Evolutionary conservation across 2,113 vertebrate species (phyloP), one percentile per base, ranked within the genome.

Genomic region (Scatophagus argus): DNA sequence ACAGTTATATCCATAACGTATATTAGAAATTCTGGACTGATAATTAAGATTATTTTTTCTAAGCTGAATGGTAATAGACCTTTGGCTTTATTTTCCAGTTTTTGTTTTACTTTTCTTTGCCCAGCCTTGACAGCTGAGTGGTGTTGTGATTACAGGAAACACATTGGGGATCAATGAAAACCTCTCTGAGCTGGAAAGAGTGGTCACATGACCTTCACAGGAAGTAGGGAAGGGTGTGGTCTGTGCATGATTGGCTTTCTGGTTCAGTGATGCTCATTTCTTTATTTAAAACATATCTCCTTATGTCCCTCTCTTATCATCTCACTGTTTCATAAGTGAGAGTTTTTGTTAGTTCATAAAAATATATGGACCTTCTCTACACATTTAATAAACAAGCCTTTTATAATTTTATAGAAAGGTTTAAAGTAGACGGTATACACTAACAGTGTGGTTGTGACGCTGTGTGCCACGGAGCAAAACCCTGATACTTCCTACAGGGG

Each of bases 61-160:
- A 36, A 23, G 61, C 17, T 62, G n/a, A 44, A 52, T 38, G 19
- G 19, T 27, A 12, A 65, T 3, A 38, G n/a, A 31, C 27, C n/a
- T 4, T 3, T 27, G 51, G 17, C 4, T 51, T 17, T 47, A 12
- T n/a, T 59, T n/a, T 74, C 16, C 8, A 14, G 14, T 59, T 46
- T 51, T 47, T 49, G 13, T 59, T 52, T 41, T 51, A 3, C 6
- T 74, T 75, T 60, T 65, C 55, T 63, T 63, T 43, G 31, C 29
- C 17, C 54, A 29, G 52, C 34, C 27, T 65, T 77, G 65, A 74
- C 69, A 29, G 67, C 16, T 14, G 59, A 70, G 67, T 61, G 61
- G 10, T 78, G 74, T 80, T 83, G 71, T 69, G 66, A 71, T 90
- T 83, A 46, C 81, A 89, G 87, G 81, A 86, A 91, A 69, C 72